Evolutionary conservation across 2,888 invertebrate species (phyloP), one percentile per base, ranked within the genome.

Genomic region (Tetropium fuscum): DNA sequence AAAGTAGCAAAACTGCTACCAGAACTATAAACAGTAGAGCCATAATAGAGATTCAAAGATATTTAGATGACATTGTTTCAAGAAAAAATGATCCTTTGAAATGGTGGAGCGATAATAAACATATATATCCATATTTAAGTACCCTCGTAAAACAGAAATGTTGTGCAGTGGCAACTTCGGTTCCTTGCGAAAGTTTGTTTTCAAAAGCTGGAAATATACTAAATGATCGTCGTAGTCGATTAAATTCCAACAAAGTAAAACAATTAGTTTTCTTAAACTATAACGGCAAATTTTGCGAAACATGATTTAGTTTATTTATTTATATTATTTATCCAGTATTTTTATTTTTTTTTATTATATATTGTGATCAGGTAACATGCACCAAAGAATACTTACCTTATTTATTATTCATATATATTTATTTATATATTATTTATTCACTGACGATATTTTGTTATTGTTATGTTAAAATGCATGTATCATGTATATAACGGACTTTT

Each of bases 31-130:
- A n/a, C 13, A 3, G 20, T 2, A 41, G 19, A 43, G 53, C 53
- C 10, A 59, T 58, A 19, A 54, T 61, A 1, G 63, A 66, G 16
- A 34, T 64, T 4, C 61, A 64, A 41, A 36, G 58, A 15, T 64
- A 47, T 19, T 8, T 60, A 22, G 44, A 36, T 3, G 48, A 57
- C 8, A 18, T 44, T 11, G 7, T 60, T 6, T 10, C 7, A 15
- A n/a, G 56, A 11, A 44, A 61, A 18, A 44, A 40, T 16, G 20
- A 61, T 49, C 47, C 65, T n/a, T 20, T 63, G 8, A 16, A 32
- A 10, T 65, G 60, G 60, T 63, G 63, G 58, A 44, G 38, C 2
- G 34, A 56, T 13, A 32, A 60, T 43, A 20, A 53, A 13, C 53
- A 49, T 32, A 47, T 53, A 16, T 65, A 51, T 48, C 60, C 61